Base-by-base conservation (phyloP, 1,140 invertebrate species). In the Lysiphlebus fabarum region DNA sequence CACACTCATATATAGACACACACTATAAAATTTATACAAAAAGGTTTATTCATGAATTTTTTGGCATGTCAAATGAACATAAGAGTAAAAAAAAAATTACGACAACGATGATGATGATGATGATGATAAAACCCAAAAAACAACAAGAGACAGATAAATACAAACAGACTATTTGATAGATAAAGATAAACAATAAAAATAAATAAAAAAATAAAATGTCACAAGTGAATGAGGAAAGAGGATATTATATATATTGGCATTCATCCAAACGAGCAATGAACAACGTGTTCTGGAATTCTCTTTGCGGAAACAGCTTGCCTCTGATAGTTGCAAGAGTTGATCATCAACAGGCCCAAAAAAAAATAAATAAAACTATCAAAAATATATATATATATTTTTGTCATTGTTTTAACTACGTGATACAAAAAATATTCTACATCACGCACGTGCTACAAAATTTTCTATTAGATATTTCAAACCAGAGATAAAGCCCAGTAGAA, bases 251-350 rank as follows among this genome's bases (percentile, higher is more conserved):
- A 33, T 11, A 9, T 33, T 49, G 70, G 73, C 67, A 40, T 38
- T 10, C 45, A 54, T 71, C 71, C 73, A 75, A 65, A 66, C 58
- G 53, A 59, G 54, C 41, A 36, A 53, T 45, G 48, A 61, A 49
- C 58, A n/a, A 61, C 58, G 60, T 58, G 56, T 58, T 63, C 58
- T 63, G 57, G 59, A 58, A 55, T 58, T 53, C 53, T 61, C 58
- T 58, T 51, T 58, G 56, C 56, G 56, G 56, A 58, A 58, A 58
- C 38, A 51, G 56, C 42, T 57, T 45, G 11, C 45, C 49, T 12
- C 37, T 34, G 2, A 33, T 53, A 12, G 6, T 9, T 34, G n/a
- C n/a, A 14, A 14, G 47, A 40, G 34, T 40, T 58, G 45, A 50
- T 50, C 56, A 58, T 43, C 11, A 26, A 26, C 17, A 40, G 17